phyloP scores from a whole-genome alignment of 2,113 vertebrate genomes.

The human region DNA sequence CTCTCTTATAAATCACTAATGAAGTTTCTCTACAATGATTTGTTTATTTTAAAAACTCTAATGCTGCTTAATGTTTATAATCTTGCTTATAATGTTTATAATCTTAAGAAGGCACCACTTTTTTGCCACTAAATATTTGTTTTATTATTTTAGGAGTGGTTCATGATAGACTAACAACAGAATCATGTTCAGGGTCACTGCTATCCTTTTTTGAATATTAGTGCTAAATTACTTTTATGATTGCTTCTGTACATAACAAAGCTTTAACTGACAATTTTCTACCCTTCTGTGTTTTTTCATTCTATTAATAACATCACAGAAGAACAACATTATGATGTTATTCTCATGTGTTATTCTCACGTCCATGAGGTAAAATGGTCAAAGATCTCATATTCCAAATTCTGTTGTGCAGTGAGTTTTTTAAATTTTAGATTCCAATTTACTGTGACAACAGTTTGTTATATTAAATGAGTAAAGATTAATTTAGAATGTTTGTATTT shows the following conservation, averaged over 20 bases:
- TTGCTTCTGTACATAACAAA: background rate
- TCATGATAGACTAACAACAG: constrained; percentile 15
- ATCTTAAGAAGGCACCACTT: constrained; percentile 51
- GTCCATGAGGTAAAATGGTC: background rate
- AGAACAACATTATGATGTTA: background rate
- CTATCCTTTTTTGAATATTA: constrained; percentile 52
- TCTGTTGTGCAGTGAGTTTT: constrained; percentile 4
- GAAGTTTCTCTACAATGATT: constrained; percentile 70
- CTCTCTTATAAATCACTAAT: constrained; percentile 80
- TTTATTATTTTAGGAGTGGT: constrained; percentile 52
- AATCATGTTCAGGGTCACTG: background rate
- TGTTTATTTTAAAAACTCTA: constrained; percentile 66
- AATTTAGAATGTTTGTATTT: constrained; percentile 52
- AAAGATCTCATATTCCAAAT: constrained; percentile 21
- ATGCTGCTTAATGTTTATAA: constrained; percentile 55
- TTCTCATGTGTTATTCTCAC: constrained; percentile 15
- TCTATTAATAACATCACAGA: background rate
- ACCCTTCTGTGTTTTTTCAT: background rate
- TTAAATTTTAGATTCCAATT: constrained; percentile 39
- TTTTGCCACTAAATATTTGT: constrained; percentile 47
- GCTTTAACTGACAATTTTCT: background rate
- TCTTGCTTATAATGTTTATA: constrained; percentile 48
- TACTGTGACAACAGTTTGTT: background rate
- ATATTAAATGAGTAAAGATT: constrained; percentile 32
- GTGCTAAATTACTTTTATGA: constrained; percentile 24